These are phyloP conservation scores for Drosophila pallidifrons DNA, from an alignment of 1,140 invertebrate species.

Conservation along the genomic window DNA sequence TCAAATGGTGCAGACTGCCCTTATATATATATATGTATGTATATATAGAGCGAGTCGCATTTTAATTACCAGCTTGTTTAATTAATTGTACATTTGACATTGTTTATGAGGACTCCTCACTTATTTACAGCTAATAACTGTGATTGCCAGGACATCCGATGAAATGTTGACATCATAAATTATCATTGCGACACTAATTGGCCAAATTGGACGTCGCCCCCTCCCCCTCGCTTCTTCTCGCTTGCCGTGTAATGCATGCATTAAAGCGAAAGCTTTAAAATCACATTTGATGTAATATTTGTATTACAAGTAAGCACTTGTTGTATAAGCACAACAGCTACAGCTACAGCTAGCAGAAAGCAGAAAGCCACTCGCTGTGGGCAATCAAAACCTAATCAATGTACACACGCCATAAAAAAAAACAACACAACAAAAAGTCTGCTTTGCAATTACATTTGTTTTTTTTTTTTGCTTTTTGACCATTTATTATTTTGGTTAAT, in stretches of 20 bases:
- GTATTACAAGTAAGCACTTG: slow-evolving; percentile 20
- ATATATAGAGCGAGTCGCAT: slow-evolving; percentile 13
- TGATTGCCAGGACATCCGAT: slow-evolving; percentile 47
- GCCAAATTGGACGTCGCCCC: not conserved
- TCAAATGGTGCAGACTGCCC: not conserved
- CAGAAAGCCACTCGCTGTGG: slow-evolving; percentile 6
- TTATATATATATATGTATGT: slow-evolving; percentile 23
- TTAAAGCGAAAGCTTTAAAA: slow-evolving; percentile 38
- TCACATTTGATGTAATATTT: slow-evolving; percentile 23
- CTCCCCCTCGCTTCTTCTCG: no score
- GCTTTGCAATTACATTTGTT: slow-evolving; percentile 29
- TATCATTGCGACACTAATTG: slow-evolving; percentile 58
- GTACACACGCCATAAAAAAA: slow-evolving; percentile 16
- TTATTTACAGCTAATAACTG: slow-evolving; percentile 60
- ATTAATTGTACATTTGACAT: slow-evolving; percentile 60
- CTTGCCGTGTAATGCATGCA: not conserved
- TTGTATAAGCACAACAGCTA: slow-evolving; percentile 3
- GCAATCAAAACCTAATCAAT: slow-evolving; percentile 50
- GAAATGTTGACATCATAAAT: slow-evolving; percentile 62
- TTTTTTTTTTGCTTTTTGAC: slow-evolving; percentile 3
- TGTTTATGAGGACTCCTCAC: slow-evolving; percentile 13
- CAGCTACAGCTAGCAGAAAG: not conserved
- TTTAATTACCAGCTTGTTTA: slow-evolving; percentile 62
- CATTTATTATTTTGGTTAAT: not conserved
- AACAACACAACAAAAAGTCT: not conserved